Evolutionary conservation across 2,113 vertebrate genomes (phyloP).

Genomic region (Fregata magnificens): DNA sequence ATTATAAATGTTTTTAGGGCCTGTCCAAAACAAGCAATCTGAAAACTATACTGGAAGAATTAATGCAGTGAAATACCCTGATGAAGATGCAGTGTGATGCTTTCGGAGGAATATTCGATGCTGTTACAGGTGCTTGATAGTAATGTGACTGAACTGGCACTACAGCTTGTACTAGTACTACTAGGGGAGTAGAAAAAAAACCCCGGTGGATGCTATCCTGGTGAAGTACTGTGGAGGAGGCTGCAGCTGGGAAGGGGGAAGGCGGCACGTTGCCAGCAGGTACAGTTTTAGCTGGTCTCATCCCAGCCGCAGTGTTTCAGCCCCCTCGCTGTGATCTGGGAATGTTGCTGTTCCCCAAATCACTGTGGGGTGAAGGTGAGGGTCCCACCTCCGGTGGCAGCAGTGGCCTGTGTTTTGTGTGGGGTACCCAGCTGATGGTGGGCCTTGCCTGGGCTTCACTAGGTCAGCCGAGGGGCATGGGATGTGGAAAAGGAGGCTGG

Average conservation of each 20-base stretch:
- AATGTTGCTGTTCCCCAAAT: background rate
- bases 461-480: accelerated
- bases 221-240: background rate
- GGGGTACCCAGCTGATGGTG: background rate
- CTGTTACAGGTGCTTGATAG: background rate
- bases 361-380: accelerated
- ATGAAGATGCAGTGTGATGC: background rate
- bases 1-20: background rate
- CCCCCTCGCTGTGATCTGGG: background rate
- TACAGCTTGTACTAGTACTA: background rate
- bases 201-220: background rate
- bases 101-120: background rate
- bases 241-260: background rate
- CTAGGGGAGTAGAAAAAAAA: background rate
- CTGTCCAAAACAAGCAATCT: background rate
- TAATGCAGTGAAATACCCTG: background rate
- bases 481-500: background rate
- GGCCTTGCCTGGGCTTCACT: background rate
- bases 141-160: background rate
- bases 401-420: accelerated
- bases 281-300: background rate
- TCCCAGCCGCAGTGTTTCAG: background rate
- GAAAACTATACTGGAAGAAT: background rate
- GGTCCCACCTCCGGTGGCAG: background rate
- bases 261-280: accelerated